A percentile compares a stretch with the other conserved stretches of the same genome.
These are phyloP conservation scores for pig (Sus scrofa) DNA, from an alignment of 2,113 vertebrate genomes.

Conservation along the genomic window DNA sequence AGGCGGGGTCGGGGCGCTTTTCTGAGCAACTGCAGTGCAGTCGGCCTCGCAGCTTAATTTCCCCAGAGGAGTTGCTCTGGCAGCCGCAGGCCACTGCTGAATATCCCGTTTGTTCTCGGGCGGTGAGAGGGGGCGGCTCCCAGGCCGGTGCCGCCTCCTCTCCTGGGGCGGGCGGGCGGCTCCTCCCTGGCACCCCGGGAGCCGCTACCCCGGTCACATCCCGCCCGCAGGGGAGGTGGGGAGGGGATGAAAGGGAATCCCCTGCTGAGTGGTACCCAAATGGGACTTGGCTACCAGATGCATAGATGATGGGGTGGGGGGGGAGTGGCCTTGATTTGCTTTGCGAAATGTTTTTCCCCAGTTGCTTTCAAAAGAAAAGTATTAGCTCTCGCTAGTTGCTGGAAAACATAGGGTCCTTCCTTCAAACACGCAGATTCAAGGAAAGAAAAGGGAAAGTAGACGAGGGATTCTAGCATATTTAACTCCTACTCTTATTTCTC, in stretches of 20 bases:
- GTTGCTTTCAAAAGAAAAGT: not conserved
- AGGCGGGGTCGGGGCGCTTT: slow-evolving; percentile 54
- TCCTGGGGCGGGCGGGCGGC: slow-evolving; percentile 50
- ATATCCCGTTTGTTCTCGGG: slow-evolving; percentile 91
- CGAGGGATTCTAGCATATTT: not conserved
- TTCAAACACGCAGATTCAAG: not conserved
- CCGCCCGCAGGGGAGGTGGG: not conserved
- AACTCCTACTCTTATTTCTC: not conserved
- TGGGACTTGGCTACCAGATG: not conserved
- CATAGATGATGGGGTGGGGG: not conserved
- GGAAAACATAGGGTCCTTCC: not conserved
- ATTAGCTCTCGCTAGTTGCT: not conserved
- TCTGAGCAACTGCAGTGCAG: slow-evolving; percentile 61
- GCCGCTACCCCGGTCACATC: not conserved
- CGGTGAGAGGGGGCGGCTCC: slow-evolving; percentile 87
- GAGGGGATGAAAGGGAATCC: not conserved
- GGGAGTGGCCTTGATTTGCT: not conserved
- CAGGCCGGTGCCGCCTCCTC: slow-evolving; percentile 62
- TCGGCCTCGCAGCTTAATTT: slow-evolving; percentile 56
- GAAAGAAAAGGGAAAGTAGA: not conserved
- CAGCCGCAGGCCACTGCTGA: slow-evolving; percentile 88
- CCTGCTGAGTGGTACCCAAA: not conserved
- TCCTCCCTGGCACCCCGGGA: slow-evolving; percentile 31
- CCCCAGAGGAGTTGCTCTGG: slow-evolving; percentile 82
- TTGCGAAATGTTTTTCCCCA: not conserved